These are phyloP conservation scores for Cyprinus carpio DNA, from an alignment of 2,113 vertebrate species.

Conservation along the genomic window DNA sequence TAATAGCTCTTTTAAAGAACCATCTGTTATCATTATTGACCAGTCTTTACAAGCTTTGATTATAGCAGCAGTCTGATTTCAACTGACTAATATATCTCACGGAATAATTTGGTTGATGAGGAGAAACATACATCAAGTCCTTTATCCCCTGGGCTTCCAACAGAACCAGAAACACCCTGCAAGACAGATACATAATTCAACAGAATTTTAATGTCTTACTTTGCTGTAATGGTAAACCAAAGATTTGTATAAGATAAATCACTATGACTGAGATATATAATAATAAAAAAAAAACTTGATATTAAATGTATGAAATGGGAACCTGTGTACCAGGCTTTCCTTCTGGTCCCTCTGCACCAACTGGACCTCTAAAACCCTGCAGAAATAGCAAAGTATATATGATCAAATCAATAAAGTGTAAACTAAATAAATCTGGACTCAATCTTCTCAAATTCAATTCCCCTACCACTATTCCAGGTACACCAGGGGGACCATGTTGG, in stretches of 20 bases:
- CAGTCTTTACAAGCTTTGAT: background rate
- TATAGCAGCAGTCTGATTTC: background rate
- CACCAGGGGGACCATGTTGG: constrained; percentile 75
- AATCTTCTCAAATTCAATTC: background rate
- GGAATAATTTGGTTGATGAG: background rate
- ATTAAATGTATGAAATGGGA: constrained; percentile 72
- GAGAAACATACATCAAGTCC: constrained; percentile 72
- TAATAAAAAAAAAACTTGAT: constrained; percentile 10
- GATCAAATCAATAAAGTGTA: constrained; percentile 3
- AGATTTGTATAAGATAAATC: background rate
- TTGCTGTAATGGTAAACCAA: background rate
- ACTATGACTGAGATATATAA: background rate
- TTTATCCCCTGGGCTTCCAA: constrained; percentile 68
- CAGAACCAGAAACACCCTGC: constrained; percentile 70
- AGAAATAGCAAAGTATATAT: constrained; percentile 30
- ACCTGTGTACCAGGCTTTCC: constrained; percentile 80
- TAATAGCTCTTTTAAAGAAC: constrained; percentile 22
- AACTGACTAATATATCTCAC: background rate
- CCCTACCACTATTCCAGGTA: constrained; percentile 75
- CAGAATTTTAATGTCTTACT: background rate
- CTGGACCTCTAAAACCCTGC: constrained; percentile 74
- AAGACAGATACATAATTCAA: constrained; percentile 27
- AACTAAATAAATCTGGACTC: background rate
- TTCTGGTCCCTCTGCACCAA: constrained; percentile 73
- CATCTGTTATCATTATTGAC: background rate